phyloP scores from a whole-genome alignment of 1,140 invertebrate species.

The Lasaia peninsularis region DNA sequence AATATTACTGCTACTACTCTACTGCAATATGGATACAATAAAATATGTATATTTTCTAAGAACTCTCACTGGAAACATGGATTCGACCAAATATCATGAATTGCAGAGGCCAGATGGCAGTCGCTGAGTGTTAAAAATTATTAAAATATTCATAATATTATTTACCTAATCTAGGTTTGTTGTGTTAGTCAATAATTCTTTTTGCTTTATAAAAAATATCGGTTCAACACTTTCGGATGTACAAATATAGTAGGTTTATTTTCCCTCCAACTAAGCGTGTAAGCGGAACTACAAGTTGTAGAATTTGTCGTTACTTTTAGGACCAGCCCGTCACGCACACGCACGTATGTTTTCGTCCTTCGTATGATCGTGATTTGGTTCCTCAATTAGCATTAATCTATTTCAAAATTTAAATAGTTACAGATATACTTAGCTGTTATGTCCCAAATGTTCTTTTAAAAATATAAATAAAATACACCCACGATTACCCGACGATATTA shows the following conservation, averaged over 20 bases:
- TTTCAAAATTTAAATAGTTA: background rate
- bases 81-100: too few relatives aligned
- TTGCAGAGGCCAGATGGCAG: too few relatives aligned
- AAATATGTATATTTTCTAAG: too few relatives aligned
- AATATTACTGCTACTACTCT: too few relatives aligned
- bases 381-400: background rate
- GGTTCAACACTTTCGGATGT: too few relatives aligned
- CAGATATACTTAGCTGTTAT: background rate
- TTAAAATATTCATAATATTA: too few relatives aligned
- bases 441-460: too few relatives aligned
- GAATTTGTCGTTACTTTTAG: background rate
- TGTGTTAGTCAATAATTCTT: background rate
- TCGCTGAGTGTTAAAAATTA: too few relatives aligned
- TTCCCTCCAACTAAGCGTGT: background rate
- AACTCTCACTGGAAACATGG: too few relatives aligned
- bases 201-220: background rate
- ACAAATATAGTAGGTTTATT: background rate
- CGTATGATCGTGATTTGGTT: background rate
- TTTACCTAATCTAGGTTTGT: background rate
- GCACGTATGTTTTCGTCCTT: conserved; percentile 1
- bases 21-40: too few relatives aligned
- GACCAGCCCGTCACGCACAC: background rate
- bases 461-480: too few relatives aligned
- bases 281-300: background rate
- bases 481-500: too few relatives aligned